Base-by-base conservation (phyloP, 2,888 invertebrate species). In the Pammene fasciana region DNA sequence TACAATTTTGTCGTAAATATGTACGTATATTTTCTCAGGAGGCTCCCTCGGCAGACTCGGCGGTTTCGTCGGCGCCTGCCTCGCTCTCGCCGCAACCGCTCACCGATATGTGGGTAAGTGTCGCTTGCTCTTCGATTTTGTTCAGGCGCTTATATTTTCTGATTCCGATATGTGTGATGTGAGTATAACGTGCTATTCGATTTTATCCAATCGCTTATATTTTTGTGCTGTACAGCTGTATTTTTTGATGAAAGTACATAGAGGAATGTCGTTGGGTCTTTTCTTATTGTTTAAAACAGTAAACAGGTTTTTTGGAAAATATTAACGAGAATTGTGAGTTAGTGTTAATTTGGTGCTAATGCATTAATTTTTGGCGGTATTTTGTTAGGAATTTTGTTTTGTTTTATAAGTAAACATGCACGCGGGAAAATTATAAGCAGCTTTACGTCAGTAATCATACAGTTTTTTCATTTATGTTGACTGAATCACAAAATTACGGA, bases 61-160 rank as follows among this genome's bases (percentile, higher is more conserved):
- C 95, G 71, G 89, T 95, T 74, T 95, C 95, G 72, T 95, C 95
- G 74, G 95, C 94, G 73, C 95, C 95, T 70, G 94, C 95, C 72
- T 95, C 95, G 62, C 93, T 95, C 77, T 95, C 95, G 76, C 95
- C 95, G 67, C 95, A 95, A 82, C 95, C 95, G 78, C 89, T 85
- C 84, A 86, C 82, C 89, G 93, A 93, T 76, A 90, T 93, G 92
- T 93, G 93, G 93, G 93, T 92, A 48, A 84, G 92, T 92, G 83
- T 68, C 36, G 16, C n/a, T 54, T 57, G 65, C 59, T 41, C 65
- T 62, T 57, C 11, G n/a, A 50, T 60, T 60, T 41, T 48, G n/a
- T 45, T 14, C 34, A 65, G 65, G 70, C 65, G 70, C 45, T 57
- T 0, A 0, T 1, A 13, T 18, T 38, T 56, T 41, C 38, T 38